These are phyloP conservation scores for Philypnodon macrostomus DNA, from an alignment of 2,797 vertebrate species.

Conservation along the genomic window DNA sequence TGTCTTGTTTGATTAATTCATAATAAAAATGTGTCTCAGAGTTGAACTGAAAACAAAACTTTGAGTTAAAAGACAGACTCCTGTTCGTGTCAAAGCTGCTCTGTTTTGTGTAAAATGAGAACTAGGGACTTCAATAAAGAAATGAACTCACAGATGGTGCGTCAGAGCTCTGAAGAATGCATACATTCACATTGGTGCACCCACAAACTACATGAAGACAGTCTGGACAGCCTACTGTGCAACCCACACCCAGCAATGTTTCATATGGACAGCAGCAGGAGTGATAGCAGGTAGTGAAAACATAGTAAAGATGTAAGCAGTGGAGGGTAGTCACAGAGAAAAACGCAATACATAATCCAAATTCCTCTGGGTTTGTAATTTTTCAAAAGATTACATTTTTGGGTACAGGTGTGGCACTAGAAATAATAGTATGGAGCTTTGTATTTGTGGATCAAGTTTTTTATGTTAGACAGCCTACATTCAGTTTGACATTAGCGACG, in stretches of 20 bases:
- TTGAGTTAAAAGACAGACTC: constrained; percentile 2
- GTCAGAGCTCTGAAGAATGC: constrained; percentile 3
- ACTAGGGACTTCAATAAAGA: constrained; percentile 1
- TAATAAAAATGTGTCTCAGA: not conserved
- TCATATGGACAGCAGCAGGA: constrained; percentile 33
- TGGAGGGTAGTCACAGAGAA: too few relatives aligned
- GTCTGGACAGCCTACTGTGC: constrained; percentile 26
- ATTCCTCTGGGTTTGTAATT: too few relatives aligned
- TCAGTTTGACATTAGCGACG: not conserved
- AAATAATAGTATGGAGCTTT: too few relatives aligned
- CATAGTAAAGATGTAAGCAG: constrained; percentile 12
- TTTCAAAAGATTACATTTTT: too few relatives aligned
- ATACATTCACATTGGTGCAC: constrained; percentile 1
- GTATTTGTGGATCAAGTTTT: not conserved
- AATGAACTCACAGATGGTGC: constrained; percentile 19
- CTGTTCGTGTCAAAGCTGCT: constrained; percentile 8
- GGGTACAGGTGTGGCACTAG: too few relatives aligned
- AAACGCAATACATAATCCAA: too few relatives aligned
- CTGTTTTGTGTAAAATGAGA: constrained; percentile 6
- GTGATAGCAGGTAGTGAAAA: constrained; percentile 21
- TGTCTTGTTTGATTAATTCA: constrained; percentile 9
- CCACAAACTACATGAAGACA: constrained; percentile 4
- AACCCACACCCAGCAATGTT: constrained; percentile 29
- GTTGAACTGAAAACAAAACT: not conserved
- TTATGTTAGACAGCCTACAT: not conserved